These are phyloP conservation scores for Andrena praecox DNA, from an alignment of 2,888 invertebrate species.

Conservation along the genomic window DNA sequence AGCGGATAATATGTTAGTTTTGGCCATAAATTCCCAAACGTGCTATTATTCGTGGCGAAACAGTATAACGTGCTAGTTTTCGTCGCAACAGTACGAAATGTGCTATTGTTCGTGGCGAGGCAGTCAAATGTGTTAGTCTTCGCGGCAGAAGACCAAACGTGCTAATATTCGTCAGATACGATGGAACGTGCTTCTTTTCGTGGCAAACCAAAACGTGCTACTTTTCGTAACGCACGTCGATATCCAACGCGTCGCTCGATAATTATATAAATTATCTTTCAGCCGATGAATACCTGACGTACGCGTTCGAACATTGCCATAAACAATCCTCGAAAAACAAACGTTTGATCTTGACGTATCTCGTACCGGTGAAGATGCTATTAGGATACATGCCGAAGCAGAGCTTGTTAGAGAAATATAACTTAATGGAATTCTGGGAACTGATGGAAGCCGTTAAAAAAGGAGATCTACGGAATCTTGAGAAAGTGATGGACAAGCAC, in stretches of 20 bases:
- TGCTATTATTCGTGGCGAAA: no score
- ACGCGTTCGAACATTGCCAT: constrained; percentile 97
- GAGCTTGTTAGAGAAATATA: constrained; percentile 93
- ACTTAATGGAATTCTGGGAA: constrained; percentile 95
- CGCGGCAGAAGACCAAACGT: no score
- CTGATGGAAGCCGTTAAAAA: constrained; percentile 95
- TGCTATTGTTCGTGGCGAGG: no score
- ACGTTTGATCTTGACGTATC: constrained; percentile 95
- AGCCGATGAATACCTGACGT: constrained; percentile 96
- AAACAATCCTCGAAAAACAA: constrained; percentile 93
- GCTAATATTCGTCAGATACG: no score
- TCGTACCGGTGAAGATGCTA: constrained; percentile 98
- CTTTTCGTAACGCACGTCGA: no score
- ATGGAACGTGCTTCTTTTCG: no score
- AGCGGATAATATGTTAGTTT: no score
- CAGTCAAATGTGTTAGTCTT: no score
- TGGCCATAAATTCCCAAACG: no score
- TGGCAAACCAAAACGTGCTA: no score
- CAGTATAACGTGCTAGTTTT: no score
- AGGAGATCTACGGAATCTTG: constrained; percentile 94
- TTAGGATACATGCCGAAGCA: constrained; percentile 97
- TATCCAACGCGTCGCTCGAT: neutral
- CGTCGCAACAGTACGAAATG: no score
- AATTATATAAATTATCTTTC: constrained; percentile 74
- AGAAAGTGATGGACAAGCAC: constrained; percentile 93